These are phyloP conservation scores for Dendroctonus ponderosae DNA, from an alignment of 1,140 invertebrate species.

Conservation along the genomic window DNA sequence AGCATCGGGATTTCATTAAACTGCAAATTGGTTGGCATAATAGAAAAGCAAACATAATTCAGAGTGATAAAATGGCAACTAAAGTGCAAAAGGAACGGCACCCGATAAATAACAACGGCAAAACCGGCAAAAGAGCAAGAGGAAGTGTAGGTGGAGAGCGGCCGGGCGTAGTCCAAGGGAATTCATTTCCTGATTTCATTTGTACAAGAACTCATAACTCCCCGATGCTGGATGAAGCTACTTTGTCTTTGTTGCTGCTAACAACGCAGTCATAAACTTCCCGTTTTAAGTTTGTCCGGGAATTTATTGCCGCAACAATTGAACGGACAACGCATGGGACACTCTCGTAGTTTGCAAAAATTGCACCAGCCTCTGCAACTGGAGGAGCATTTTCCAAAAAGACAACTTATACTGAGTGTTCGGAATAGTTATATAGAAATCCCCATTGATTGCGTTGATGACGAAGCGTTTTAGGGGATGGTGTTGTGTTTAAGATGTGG, in stretches of 20 bases:
- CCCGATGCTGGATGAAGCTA: conserved; percentile 42
- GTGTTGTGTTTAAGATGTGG: conserved; percentile 34
- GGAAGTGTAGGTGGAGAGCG: conserved; percentile 45
- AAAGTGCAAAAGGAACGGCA: conserved; percentile 38
- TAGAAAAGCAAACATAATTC: conserved; percentile 9
- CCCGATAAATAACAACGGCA: conserved; percentile 46
- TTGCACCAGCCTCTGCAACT: too few species aligned
- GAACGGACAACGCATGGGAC: conserved; percentile 3
- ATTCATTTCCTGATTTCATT: conserved; percentile 51
- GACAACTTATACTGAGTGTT: too few species aligned
- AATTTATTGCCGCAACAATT: conserved; percentile 31
- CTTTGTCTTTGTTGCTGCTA: conserved; percentile 46
- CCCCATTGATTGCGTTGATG: conserved; percentile 20
- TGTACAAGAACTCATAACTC: conserved; percentile 46
- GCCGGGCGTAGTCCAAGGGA: conserved; percentile 45
- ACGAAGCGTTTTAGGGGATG: conserved; percentile 24
- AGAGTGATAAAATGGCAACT: conserved; percentile 3
- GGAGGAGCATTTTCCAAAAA: too few species aligned
- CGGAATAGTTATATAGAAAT: conserved; percentile 7
- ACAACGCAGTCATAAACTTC: conserved; percentile 37
- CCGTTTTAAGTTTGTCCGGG: conserved; percentile 28
- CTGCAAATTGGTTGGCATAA: too few species aligned
- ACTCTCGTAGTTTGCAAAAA: too few species aligned
- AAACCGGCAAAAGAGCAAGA: conserved; percentile 44
- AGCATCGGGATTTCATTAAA: not conserved